phyloP scores from a whole-genome alignment of 2,797 vertebrate genomes.

The Hydrocynus forskahlii region DNA sequence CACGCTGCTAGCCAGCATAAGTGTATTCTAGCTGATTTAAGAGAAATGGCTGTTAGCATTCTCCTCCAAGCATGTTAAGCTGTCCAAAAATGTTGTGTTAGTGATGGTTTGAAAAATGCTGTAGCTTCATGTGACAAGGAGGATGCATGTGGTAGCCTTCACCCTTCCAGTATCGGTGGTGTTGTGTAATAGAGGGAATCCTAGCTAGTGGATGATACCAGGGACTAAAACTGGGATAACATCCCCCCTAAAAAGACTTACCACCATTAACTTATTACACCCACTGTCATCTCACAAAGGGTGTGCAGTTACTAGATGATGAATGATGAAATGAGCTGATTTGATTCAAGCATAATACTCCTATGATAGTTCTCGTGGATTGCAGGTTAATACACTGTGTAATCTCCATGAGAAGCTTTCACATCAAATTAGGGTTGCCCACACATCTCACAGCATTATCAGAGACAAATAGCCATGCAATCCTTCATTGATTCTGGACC shows the following conservation, averaged over 20 bases:
- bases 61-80: too few relatives aligned
- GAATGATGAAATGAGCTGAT: constrained; percentile 4
- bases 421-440: neutral
- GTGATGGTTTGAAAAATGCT: too few relatives aligned
- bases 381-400: constrained; percentile 1
- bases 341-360: neutral
- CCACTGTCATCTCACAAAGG: constrained; percentile 29
- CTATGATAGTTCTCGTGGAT: neutral
- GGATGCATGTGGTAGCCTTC: too few relatives aligned
- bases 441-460: neutral
- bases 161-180: too few relatives aligned
- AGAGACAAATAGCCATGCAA: neutral
- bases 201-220: too few relatives aligned
- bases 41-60: too few relatives aligned
- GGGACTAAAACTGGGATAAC: neutral
- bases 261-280: constrained; percentile 26
- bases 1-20: too few relatives aligned
- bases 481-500: neutral
- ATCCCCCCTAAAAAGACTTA: constrained; percentile 7
- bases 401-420: constrained; percentile 14
- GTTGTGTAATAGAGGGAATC: too few relatives aligned
- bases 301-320: constrained; percentile 9
- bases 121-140: too few relatives aligned
- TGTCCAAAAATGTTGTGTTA: too few relatives aligned
- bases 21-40: too few relatives aligned